These are phyloP conservation scores for Molossus alvarezi DNA, from an alignment of 2,797 vertebrate species.

Conservation along the genomic window DNA sequence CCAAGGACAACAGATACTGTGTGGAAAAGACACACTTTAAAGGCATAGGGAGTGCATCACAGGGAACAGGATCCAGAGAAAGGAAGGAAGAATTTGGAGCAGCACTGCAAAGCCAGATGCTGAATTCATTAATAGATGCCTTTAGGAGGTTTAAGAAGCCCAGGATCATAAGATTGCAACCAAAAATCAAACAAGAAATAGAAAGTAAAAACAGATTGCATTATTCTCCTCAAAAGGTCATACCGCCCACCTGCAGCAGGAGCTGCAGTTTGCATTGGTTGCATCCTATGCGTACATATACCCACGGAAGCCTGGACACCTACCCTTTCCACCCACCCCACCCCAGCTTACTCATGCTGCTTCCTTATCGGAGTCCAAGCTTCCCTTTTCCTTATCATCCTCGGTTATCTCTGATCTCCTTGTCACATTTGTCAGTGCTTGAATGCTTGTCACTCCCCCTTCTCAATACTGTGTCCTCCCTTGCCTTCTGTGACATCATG, in stretches of 20 bases:
- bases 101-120: conserved; percentile 44
- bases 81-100: conserved; percentile 20
- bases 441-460: neutral
- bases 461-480: neutral
- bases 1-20: neutral
- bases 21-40: neutral
- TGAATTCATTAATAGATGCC: conserved; percentile 67
- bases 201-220: conserved; percentile 60
- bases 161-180: neutral
- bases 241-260: neutral
- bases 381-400: neutral
- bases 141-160: conserved; percentile 52
- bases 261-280: neutral
- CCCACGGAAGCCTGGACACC: neutral
- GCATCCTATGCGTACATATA: neutral
- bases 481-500: neutral
- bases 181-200: conserved; percentile 20
- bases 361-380: neutral
- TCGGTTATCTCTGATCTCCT: neutral
- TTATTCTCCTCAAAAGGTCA: conserved; percentile 42
- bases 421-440: neutral
- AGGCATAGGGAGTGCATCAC: neutral
- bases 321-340: neutral
- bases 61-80: conserved; percentile 27
- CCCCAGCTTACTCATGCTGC: neutral